phyloP scores from a whole-genome alignment of 2,888 invertebrate species.

The Ypsolopha scabrella region DNA sequence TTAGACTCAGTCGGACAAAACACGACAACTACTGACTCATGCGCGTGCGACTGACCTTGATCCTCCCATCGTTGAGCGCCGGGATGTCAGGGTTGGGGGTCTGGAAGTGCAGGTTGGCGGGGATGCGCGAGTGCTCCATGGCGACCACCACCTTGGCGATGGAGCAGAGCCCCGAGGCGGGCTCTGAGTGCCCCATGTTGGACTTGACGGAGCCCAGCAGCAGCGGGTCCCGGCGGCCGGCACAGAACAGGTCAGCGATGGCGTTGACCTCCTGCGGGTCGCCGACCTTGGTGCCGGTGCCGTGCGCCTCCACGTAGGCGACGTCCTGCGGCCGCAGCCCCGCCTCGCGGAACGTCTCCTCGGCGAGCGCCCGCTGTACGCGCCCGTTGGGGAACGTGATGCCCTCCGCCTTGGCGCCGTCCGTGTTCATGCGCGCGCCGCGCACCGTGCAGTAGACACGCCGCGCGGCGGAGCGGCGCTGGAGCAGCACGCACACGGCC shows the following conservation, averaged over 20 bases:
- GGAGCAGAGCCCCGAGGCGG: constrained; percentile 91
- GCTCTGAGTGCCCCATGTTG: constrained; percentile 99
- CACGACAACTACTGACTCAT: too few relatives aligned
- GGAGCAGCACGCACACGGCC: constrained; percentile 83
- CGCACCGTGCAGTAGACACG: constrained; percentile 89
- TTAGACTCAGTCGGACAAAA: not conserved
- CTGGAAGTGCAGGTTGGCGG: constrained; percentile 91
- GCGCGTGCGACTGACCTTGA: constrained; percentile 69
- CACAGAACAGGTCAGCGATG: constrained; percentile 92
- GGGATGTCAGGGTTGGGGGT: constrained; percentile 92
- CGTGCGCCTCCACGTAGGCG: constrained; percentile 96
- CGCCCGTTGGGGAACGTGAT: constrained; percentile 86
- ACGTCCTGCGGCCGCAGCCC: constrained; percentile 87
- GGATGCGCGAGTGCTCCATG: constrained; percentile 92
- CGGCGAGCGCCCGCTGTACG: constrained; percentile 85
- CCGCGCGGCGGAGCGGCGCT: constrained; percentile 80
- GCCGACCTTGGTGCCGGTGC: constrained; percentile 98
- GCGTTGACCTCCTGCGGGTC: constrained; percentile 98
- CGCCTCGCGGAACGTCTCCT: constrained; percentile 88
- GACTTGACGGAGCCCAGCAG: constrained; percentile 97
- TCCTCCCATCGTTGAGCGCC: constrained; percentile 87
- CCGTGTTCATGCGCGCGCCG: constrained; percentile 91
- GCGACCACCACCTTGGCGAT: constrained; percentile 92
- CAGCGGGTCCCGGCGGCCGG: constrained; percentile 81
- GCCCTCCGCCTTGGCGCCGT: constrained; percentile 92